A percentile compares a stretch with the other conserved stretches of the same genome.
These are phyloP conservation scores for Andrena minutula DNA, from an alignment of 2,888 invertebrate species.

Conservation along the genomic window DNA sequence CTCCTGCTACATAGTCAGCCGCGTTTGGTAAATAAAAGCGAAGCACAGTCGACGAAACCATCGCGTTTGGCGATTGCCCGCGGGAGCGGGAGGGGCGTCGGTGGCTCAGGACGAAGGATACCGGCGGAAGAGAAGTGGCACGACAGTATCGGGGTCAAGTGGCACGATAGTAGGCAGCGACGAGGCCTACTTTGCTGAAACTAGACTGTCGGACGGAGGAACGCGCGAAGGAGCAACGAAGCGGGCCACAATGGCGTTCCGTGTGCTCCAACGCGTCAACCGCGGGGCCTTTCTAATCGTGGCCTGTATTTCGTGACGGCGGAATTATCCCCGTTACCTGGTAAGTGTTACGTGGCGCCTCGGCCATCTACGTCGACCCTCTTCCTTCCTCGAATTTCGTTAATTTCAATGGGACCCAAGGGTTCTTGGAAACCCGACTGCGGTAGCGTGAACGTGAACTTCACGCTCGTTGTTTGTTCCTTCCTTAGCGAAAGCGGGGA, in stretches of 20 bases:
- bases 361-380: neutral
- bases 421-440: neutral
- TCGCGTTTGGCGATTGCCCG: too few relatives aligned
- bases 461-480: neutral
- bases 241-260: constrained; percentile 59
- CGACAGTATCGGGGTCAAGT: constrained; percentile 78
- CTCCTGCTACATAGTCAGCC: too few relatives aligned
- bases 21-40: too few relatives aligned
- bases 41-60: too few relatives aligned
- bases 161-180: constrained; percentile 72
- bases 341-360: constrained; percentile 67
- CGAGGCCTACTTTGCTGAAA: constrained; percentile 77
- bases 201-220: constrained; percentile 66
- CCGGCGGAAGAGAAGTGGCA: constrained; percentile 72
- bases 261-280: constrained; percentile 31
- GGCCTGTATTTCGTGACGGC: constrained; percentile 71
- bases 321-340: constrained; percentile 67
- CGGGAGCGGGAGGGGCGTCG: neutral
- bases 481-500: constrained; percentile 8
- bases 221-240: constrained; percentile 57
- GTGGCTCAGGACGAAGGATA: constrained; percentile 50
- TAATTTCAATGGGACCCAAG: neutral
- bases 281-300: constrained; percentile 75
- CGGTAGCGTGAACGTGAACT: neutral
- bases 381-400: constrained; percentile 7